Percentiles rank a stretch among this genome's conserved stretches.
These are phyloP conservation scores for Chloebia gouldiae DNA, from an alignment of 2,113 vertebrate species.

Conservation along the genomic window DNA sequence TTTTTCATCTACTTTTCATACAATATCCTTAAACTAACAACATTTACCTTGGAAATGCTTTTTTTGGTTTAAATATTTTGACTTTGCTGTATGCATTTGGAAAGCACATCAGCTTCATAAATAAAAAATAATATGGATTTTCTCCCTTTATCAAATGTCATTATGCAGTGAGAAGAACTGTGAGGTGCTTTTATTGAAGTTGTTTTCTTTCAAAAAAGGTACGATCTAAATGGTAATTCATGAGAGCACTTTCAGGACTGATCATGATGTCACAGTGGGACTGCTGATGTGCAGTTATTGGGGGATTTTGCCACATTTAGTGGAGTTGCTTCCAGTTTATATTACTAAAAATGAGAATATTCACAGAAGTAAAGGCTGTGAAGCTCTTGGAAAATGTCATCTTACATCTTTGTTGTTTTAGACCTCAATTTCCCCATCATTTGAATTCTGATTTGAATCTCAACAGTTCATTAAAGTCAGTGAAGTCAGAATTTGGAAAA, in stretches of 20 bases:
- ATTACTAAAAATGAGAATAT: background rate
- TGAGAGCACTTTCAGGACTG: background rate
- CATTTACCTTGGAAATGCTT: background rate
- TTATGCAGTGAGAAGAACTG: background rate
- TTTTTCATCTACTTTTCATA: background rate
- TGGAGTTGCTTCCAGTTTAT: background rate
- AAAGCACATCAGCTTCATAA: background rate
- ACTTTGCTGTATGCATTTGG: background rate
- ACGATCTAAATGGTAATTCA: background rate
- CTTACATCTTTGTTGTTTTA: background rate
- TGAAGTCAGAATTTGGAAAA: conserved; percentile 17
- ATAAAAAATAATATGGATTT: background rate
- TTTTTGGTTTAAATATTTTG: background rate
- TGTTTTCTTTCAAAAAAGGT: background rate
- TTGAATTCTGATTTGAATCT: conserved; percentile 24
- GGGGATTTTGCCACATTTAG: background rate
- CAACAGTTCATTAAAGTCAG: background rate
- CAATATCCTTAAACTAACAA: background rate
- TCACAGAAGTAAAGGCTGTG: background rate
- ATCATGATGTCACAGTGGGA: background rate
- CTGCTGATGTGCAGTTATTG: background rate
- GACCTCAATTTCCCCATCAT: background rate
- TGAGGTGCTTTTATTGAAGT: background rate
- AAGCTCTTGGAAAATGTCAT: background rate
- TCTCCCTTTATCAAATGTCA: background rate